Base-by-base conservation (phyloP, 30 jellyfish, hydroid and myxozoan species). In the Kudoa iwatai region DNA sequence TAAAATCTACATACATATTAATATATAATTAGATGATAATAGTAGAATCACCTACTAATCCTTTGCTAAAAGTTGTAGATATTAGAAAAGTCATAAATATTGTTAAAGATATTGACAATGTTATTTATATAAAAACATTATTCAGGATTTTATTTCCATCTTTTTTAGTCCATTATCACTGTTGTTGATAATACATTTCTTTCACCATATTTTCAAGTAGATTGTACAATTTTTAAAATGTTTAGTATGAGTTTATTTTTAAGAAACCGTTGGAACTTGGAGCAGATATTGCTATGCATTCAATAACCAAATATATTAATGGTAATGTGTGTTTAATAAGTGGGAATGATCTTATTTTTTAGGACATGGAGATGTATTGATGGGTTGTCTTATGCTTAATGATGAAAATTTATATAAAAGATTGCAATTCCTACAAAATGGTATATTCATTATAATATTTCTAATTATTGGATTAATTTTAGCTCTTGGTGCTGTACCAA, bases 1-100 rank as follows among this genome's bases (percentile, higher is more conserved):
- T n/a, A n/a, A n/a, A n/a, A n/a, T n/a, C n/a, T n/a, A n/a, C n/a
- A n/a, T n/a, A n/a, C n/a, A n/a, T n/a, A n/a, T 10, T 24, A 19
- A 33, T 36, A 4, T 11, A 19, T 33, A 16, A 45, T 17, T 40
- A 81, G 99, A 13, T 81, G 71, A 22, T 81, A 6, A 62, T 88
- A 88, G 42, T 64, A 45, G 99, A 81, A 51, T 62, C 99, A 19
- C 99, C 99, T 17, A 81, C 99, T 31, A 81, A 81, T 48, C 99
- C 99, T 12, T 62, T 85, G 0, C 58, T 81, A 88, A 64, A 81
- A 47, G 57, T 64, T 33, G 89, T 81, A 34, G 99, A 81, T 43
- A 81, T 81, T 43, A 83, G 65, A 48, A 83, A 64, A 0, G 89
- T 82, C 1, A 47, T 77, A 53, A 52, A 56, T 34, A 50, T 65